Evolutionary conservation across 2,113 vertebrate species (phyloP).

Genomic region (Prunella fulvescens): DNA sequence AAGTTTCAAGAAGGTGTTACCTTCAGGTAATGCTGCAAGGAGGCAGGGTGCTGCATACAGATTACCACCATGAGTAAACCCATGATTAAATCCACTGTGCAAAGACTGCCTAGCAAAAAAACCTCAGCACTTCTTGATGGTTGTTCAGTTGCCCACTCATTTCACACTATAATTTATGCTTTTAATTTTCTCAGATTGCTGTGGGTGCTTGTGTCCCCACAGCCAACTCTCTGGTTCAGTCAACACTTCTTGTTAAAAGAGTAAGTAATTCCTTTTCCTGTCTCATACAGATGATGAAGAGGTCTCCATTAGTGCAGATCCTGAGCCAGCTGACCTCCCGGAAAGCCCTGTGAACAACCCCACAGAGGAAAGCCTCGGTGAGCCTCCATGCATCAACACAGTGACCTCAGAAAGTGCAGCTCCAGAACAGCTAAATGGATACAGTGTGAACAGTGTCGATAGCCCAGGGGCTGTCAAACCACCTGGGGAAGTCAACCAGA

Average conservation of each 20-base stretch:
- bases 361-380: slow-evolving; percentile 54
- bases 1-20: background rate
- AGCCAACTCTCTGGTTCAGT: background rate
- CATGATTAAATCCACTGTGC: background rate
- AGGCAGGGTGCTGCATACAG: background rate
- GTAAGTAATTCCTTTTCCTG: slow-evolving; percentile 35
- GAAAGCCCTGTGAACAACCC: slow-evolving; percentile 62
- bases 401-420: slow-evolving; percentile 70
- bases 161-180: background rate
- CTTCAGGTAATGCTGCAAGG: background rate
- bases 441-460: slow-evolving; percentile 33
- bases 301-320: slow-evolving; percentile 82
- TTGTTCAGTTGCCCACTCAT: background rate
- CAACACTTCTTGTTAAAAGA: background rate
- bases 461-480: slow-evolving; percentile 44
- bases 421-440: slow-evolving; percentile 73
- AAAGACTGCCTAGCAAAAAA: background rate
- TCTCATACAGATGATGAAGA: slow-evolving; percentile 90
- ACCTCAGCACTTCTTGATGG: background rate
- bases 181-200: slow-evolving; percentile 15
- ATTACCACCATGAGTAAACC: background rate
- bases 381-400: slow-evolving; percentile 56
- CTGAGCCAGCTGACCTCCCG: slow-evolving; percentile 69
- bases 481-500: slow-evolving; percentile 52
- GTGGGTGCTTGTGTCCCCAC: background rate